Base-by-base conservation (phyloP, 2,113 vertebrate species). In the Chaetura pelagica region DNA sequence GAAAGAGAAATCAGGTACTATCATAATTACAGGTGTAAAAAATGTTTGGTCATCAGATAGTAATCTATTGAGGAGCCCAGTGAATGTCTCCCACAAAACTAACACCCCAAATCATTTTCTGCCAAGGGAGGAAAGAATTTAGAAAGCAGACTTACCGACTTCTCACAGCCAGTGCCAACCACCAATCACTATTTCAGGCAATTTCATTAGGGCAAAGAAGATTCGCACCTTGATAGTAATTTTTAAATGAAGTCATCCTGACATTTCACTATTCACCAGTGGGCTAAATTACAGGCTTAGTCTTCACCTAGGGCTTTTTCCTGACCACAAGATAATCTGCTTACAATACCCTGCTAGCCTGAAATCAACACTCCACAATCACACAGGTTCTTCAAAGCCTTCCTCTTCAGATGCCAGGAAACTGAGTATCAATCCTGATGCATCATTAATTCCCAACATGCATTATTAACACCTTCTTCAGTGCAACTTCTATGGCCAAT, bases 11-110 rank as follows among this genome's bases (percentile, higher is more conserved):
- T 86, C 44, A 35, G 2, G 1, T 74, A 69, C 29, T 88, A 91
- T 20, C 86, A 93, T 95, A 95, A 94, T 90, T 75, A 95, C 29
- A 84, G 73, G 76, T 78, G 68, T 80, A 71, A 90, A 73, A 88
- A 75, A n/a, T n/a, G 76, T 86, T 93, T 93, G 83, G 64, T 96
- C 93, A 94, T 84, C 89, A 95, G 96, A 93, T 97, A 44, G 55
- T 89, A 84, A 95, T 94, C 94, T 93, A 59, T 14, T 86, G 61
- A 78, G 80, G 80, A 87, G 76, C 64, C 57, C 46, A 81, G 64
- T 22, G 48, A 44, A 89, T 84, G 51, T 84, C 76, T 97, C 88
- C 76, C 72, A 78, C 92, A 93, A 90, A 21, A 66, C 29, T 44
- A 86, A 86, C 52, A 90, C 6, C 52, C n/a, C 29, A 81, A 94